These are phyloP conservation scores for Crenuchus spilurus DNA, from an alignment of 2,797 vertebrate species.

Conservation along the genomic window DNA sequence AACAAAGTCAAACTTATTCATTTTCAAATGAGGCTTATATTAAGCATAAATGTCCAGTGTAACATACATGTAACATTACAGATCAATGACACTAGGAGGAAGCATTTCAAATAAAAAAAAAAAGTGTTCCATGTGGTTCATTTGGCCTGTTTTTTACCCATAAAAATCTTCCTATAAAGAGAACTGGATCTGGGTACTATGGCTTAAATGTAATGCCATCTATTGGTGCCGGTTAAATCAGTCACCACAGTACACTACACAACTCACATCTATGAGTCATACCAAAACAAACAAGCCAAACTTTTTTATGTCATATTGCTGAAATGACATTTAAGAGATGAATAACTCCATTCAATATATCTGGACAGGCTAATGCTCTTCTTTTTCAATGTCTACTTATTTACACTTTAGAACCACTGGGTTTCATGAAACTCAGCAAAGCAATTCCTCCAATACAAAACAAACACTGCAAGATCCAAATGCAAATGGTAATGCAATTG, in stretches of 20 bases:
- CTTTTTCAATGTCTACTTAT: constrained; percentile 15
- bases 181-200: too few species aligned
- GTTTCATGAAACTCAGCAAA: not conserved
- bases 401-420: constrained; percentile 4
- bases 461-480: not conserved
- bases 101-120: too few species aligned
- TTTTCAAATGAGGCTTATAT: too few species aligned
- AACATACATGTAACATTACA: too few species aligned
- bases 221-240: constrained; percentile 15
- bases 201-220: constrained; percentile 20
- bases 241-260: constrained; percentile 25
- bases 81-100: too few species aligned
- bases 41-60: too few species aligned
- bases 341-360: constrained; percentile 12
- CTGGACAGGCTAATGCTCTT: constrained; percentile 21
- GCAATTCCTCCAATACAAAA: not conserved
- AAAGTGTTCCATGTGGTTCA: too few species aligned
- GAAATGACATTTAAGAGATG: constrained; percentile 29
- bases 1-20: too few species aligned
- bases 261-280: constrained; percentile 22
- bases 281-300: constrained; percentile 25
- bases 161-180: too few species aligned
- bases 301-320: constrained; percentile 6
- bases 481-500: not conserved
- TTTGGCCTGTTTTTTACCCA: too few species aligned